Base-by-base conservation (phyloP, 2,888 invertebrate genomes). In the Aricia artaxerxes region DNA sequence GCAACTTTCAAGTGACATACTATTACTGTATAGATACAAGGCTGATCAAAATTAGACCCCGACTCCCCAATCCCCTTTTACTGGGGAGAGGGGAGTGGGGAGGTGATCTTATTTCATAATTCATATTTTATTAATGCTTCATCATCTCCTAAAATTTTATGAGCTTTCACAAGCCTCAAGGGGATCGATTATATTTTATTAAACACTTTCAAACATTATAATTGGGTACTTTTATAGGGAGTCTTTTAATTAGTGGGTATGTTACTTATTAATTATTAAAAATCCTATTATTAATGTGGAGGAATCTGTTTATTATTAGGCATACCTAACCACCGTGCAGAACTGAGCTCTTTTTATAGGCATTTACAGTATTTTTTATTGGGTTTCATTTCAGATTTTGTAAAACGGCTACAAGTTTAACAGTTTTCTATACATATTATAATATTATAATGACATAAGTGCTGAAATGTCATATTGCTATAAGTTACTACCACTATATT, bases 141-240 rank as follows among this genome's bases (percentile, higher is more conserved):
- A 76, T 76, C 31, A 49, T 75, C 76, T 57, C 57, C 49, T 57
- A 76, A 76, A 76, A 76, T 57, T 16, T 57, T 35, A 53, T 35
- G 31, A 76, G 76, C 57, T 49, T 53, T 53, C 49, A 16, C 13
- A 5, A 76, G 13, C 53, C 76, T 53, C 24, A 35, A 35, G 76
- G 49, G 49, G 13, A 76, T 75, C 76, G 53, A 75, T 49, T 11
- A 75, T 73, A 40, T 44, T 73, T 40, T 73, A 40, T 40, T 24
- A 44, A 73, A 73, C n/a, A 24, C 44, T 44, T 73, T 44, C 40
- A 44, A 73, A 73, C 5, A 49, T 69, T 69, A 69, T 31, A 60
- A 64, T 16, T 13, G 69, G 11, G 3, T 49, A 1, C 31, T 44
- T 49, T 7, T 44, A 2, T 1, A 3, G 11, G 40, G 11, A 40